Percentiles rank a stretch among this genome's conserved stretches.
Conservation (phyloP, 2,113 vertebrate species). For the Candoia aspera region DNA sequence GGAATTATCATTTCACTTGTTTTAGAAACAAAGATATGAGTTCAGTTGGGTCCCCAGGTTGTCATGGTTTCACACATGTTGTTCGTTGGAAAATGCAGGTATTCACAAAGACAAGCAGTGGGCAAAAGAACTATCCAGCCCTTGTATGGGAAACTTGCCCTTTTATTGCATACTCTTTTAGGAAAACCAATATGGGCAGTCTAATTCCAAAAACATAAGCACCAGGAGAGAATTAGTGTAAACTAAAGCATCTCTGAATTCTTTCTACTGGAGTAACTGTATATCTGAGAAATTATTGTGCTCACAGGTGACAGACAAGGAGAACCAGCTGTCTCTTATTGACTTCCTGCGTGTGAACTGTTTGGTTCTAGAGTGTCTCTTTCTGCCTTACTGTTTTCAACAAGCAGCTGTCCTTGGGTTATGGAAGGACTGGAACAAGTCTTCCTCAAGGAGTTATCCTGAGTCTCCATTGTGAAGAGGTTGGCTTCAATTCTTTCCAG, state of each 20-base stretch:
- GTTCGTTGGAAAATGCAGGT: neutral
- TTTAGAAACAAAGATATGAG: slow-evolving; percentile 31
- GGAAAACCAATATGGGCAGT: slow-evolving; percentile 35
- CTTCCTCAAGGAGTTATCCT: slow-evolving; percentile 86
- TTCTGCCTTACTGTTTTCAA: slow-evolving; percentile 72
- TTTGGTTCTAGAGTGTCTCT: slow-evolving; percentile 74
- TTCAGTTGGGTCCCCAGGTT: slow-evolving; percentile 32
- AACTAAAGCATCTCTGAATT: slow-evolving; percentile 65
- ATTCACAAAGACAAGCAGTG: slow-evolving; percentile 31
- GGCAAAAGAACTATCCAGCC: slow-evolving; percentile 24
- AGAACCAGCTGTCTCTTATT: slow-evolving; percentile 29
- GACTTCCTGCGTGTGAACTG: slow-evolving; percentile 66
- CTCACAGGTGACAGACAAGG: slow-evolving; percentile 67
- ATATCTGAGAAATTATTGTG: slow-evolving; percentile 69
- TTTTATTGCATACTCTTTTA: slow-evolving; percentile 56
- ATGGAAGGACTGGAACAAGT: slow-evolving; percentile 94
- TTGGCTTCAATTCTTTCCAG: slow-evolving; percentile 91
- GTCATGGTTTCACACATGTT: slow-evolving; percentile 16
- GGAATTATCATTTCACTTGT: slow-evolving; percentile 44
- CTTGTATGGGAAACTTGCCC: slow-evolving; percentile 24
- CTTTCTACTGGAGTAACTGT: slow-evolving; percentile 49
- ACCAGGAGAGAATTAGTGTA: slow-evolving; percentile 51
- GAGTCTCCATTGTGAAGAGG: slow-evolving; percentile 80
- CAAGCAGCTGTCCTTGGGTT: slow-evolving; percentile 82
- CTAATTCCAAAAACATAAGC: slow-evolving; percentile 56